Conservation (phyloP, 2,113 vertebrate genomes). For the Xiphias gladius region DNA sequence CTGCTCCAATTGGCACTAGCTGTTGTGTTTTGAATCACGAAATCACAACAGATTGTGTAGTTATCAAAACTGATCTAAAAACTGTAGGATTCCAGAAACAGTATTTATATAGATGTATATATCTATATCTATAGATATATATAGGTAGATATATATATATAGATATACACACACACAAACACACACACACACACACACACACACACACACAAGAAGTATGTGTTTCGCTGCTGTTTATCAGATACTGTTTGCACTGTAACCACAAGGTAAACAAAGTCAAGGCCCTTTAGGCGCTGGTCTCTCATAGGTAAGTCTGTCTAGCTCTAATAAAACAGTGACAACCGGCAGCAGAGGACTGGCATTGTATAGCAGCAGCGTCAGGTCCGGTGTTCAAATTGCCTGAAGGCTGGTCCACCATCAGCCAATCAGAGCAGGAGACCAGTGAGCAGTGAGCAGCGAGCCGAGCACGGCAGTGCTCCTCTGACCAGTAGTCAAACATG, state of each 20-base stretch:
- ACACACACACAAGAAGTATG: neutral
- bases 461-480: constrained; percentile 4
- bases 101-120: neutral
- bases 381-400: constrained; percentile 54
- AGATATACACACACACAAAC: neutral
- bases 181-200: accelerated
- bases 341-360: constrained; percentile 49
- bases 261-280: constrained; percentile 43
- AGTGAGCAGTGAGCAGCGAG: neutral
- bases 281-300: constrained; percentile 15
- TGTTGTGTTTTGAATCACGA: constrained; percentile 50
- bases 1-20: constrained; percentile 16
- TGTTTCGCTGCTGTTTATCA: constrained; percentile 9
- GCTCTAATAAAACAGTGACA: constrained; percentile 54
- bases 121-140: too few relatives aligned
- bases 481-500: constrained; percentile 37
- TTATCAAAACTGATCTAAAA: neutral
- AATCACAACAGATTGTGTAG: constrained; percentile 31
- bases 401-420: constrained; percentile 49
- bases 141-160: neutral
- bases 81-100: neutral
- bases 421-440: constrained; percentile 69
- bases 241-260: constrained; percentile 30
- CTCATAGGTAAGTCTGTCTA: constrained; percentile 32
- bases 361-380: constrained; percentile 52